phyloP scores from a whole-genome alignment of 2,888 invertebrate species.

The Allophyes oxyacanthae region DNA sequence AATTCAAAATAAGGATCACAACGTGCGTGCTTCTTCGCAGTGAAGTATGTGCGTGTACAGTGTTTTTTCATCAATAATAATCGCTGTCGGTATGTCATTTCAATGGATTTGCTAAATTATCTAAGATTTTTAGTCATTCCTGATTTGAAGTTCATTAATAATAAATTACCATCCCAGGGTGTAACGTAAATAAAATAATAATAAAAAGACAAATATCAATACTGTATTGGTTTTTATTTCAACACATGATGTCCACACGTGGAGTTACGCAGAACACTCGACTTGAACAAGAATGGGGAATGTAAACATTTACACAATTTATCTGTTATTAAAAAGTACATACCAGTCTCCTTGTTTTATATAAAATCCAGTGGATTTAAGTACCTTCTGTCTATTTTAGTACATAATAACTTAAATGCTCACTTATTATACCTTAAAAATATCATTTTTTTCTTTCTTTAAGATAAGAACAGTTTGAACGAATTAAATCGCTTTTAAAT shows the following conservation, averaged over 20 bases:
- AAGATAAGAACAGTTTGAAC: conserved; percentile 69
- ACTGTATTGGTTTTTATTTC: conserved; percentile 88
- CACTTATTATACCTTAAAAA: conserved; percentile 74
- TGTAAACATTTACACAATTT: conserved; percentile 80
- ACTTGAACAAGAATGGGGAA: conserved; percentile 75
- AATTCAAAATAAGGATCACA: too few species aligned
- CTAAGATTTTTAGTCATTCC: too few species aligned
- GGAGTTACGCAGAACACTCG: conserved; percentile 70
- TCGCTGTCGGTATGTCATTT: too few species aligned
- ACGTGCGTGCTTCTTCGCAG: too few species aligned
- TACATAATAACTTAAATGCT: conserved; percentile 87
- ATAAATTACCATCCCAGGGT: too few species aligned
- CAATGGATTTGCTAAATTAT: too few species aligned
- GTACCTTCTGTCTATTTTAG: conserved; percentile 76
- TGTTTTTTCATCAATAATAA: too few species aligned
- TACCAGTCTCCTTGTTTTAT: conserved; percentile 86
- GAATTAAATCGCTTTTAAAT: conserved; percentile 71
- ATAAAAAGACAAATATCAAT: conserved; percentile 82
- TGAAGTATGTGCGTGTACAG: too few species aligned
- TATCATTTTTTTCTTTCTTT: conserved; percentile 65
- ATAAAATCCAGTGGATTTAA: conserved; percentile 83
- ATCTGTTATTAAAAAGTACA: conserved; percentile 80
- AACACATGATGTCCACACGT: conserved; percentile 72
- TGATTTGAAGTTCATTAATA: too few species aligned
- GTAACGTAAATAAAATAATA: too few species aligned